Conservation (phyloP, 1,140 invertebrate species). For the Procambarus clarkii region DNA sequence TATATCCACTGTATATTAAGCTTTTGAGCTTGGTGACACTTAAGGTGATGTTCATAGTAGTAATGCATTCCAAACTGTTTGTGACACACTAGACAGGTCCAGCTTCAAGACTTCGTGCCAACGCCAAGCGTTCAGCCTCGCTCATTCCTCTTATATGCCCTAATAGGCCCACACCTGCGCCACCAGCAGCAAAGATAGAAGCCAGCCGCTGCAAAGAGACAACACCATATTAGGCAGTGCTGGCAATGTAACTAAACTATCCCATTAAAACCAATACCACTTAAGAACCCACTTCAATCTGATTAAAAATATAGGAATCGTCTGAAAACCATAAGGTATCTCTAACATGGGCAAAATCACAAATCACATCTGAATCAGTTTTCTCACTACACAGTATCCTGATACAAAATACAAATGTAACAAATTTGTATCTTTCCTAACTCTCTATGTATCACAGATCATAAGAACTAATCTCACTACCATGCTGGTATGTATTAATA, state of each 20-base stretch:
- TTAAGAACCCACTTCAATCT: not conserved
- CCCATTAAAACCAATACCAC: not conserved
- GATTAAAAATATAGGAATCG: not conserved
- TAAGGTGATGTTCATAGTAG: slow-evolving; percentile 70
- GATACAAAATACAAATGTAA: too few relatives aligned
- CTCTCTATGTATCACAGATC: too few relatives aligned
- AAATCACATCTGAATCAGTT: not conserved
- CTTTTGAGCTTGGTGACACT: slow-evolving; percentile 67
- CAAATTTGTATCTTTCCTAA: too few relatives aligned
- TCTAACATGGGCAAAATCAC: not conserved
- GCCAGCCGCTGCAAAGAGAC: slow-evolving; percentile 62
- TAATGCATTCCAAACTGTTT: slow-evolving; percentile 69
- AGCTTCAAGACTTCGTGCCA: slow-evolving; percentile 35
- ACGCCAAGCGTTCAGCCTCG: slow-evolving; percentile 37
- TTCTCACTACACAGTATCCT: too few relatives aligned
- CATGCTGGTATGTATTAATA: too few relatives aligned
- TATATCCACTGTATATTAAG: too few relatives aligned
- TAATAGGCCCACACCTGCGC: slow-evolving; percentile 39
- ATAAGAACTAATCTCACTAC: too few relatives aligned
- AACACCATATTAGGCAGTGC: slow-evolving; percentile 58
- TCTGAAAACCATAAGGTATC: too few relatives aligned
- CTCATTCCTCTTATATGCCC: slow-evolving; percentile 24
- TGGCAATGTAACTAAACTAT: not conserved
- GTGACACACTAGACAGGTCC: slow-evolving; percentile 63
- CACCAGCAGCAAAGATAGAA: slow-evolving; percentile 38